These are phyloP conservation scores for Staurois parvus DNA, from an alignment of 2,797 vertebrate species.

Conservation along the genomic window DNA sequence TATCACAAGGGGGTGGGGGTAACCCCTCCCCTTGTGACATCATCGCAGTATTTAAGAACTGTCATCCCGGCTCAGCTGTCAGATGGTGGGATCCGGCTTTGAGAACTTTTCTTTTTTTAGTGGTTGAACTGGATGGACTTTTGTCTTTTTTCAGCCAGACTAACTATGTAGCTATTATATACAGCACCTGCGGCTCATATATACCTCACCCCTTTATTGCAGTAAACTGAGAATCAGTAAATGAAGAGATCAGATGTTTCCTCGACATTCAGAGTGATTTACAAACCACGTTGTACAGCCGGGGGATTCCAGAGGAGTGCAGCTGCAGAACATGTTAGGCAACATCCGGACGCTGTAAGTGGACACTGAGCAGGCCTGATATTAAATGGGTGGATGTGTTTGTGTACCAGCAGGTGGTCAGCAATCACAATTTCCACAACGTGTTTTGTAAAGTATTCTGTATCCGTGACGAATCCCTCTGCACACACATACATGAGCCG, in stretches of 20 bases:
- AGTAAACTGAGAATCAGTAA: conserved; percentile 4
- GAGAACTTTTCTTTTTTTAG: no score
- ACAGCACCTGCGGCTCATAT: background rate
- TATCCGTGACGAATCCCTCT: conserved; percentile 48
- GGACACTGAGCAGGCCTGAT: conserved; percentile 32
- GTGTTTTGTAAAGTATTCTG: conserved; percentile 56
- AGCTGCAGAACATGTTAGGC: conserved; percentile 44
- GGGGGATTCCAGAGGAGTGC: conserved; percentile 44
- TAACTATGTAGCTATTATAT: background rate
- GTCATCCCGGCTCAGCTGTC: no score
- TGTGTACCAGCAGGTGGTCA: conserved; percentile 59
- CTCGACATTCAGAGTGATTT: conserved; percentile 28
- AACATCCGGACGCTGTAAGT: conserved; percentile 42
- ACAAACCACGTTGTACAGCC: conserved; percentile 18
- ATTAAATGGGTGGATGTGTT: conserved; percentile 51
- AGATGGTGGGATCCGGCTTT: no score
- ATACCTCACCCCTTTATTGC: background rate
- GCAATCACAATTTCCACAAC: conserved; percentile 60
- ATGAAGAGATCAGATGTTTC: conserved; percentile 7
- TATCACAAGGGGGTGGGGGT: no score
- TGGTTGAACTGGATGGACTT: no score
- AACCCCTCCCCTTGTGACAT: no score
- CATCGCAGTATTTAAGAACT: no score
- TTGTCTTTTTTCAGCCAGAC: no score
- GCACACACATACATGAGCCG: background rate